Evolutionary conservation across 2,888 invertebrate genomes (phyloP).

Genomic region (Coelogynopora nodosa): DNA sequence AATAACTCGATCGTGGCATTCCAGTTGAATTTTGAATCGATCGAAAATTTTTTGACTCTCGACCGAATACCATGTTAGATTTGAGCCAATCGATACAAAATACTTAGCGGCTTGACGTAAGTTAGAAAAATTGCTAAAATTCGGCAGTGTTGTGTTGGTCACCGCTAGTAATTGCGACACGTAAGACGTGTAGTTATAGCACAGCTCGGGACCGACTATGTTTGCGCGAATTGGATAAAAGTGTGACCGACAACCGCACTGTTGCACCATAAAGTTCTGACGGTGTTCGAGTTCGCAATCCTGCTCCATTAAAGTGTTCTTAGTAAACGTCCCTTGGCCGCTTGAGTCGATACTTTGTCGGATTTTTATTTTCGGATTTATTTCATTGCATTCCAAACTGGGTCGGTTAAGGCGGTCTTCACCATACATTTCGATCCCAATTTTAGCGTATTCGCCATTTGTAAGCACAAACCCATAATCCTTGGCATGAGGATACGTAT

Average conservation of each 20-base stretch:
- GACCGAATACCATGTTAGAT: not conserved
- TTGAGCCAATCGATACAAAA: not conserved
- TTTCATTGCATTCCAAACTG: not conserved
- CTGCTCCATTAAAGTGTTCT: not conserved
- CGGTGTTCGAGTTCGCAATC: not conserved
- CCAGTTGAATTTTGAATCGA: not conserved
- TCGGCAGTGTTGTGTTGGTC: not conserved
- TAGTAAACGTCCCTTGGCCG: not conserved
- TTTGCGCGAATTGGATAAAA: not conserved
- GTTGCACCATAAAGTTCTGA: not conserved
- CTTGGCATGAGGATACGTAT: conserved; percentile 7
- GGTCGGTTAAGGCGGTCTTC: not conserved
- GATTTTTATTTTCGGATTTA: not conserved
- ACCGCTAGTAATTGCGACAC: not conserved
- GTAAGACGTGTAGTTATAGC: not conserved
- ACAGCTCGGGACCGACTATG: not conserved
- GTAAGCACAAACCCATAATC: not conserved
- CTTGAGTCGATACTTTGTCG: not conserved
- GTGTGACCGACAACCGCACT: not conserved
- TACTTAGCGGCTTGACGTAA: not conserved
- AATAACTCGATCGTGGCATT: not conserved
- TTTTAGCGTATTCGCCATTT: not conserved
- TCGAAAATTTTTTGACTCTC: not conserved
- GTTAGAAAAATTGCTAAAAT: not conserved
- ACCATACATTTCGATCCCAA: not conserved